Evolutionary conservation across 2,888 invertebrate genomes (phyloP), one percentile per base, ranked within the genome.

Genomic region (Drosophila nigritarsus): DNA sequence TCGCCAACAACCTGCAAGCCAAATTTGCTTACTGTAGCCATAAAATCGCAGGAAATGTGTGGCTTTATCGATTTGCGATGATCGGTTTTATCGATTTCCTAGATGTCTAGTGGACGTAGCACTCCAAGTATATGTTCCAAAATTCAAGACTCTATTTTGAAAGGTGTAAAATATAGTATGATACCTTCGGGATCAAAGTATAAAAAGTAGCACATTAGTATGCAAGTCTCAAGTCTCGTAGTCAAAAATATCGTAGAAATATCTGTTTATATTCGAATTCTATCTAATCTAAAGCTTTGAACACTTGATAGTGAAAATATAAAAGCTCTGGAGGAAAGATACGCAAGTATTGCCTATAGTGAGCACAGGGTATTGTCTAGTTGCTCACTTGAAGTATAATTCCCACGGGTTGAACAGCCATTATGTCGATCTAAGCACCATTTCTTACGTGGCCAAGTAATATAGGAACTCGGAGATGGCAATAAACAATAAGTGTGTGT

Each of bases 401-500:
- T 50, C 27, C 18, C 50, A 29, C 2, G 18, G 29, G 3, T n/a
- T 50, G 6, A 3, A 29, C 11, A 3, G 0, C 15, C 18, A n/a
- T 18, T 9, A 40, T 40, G 40, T 40, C 1, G 11, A 40, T 9
- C 18, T 40, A 9, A n/a, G 18, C 34, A 34, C 34, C 15, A n/a
- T 55, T 29, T 29, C 27, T 7, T 6, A 54, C 6, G 38, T 27
- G 18, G n/a, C 8, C 48, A 27, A 27, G 15, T 18, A 45, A 15
- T 24, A 45, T 32, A 32, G 24, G 40, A 65, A 34, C 34, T 13
- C 20, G 18, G 32, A 11, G 40, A n/a, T 38, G 29, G 64, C 64
- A 62, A 32, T 50, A 32, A 24, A 40, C 38, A 51, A 18, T 54
- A 11, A 8, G 29, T 18, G 3, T n/a, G n/a, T 38, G 27, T 3